Evolutionary conservation across 1,140 invertebrate species (phyloP), one percentile per base, ranked within the genome.

Genomic region (Sminthurides bifidus): DNA sequence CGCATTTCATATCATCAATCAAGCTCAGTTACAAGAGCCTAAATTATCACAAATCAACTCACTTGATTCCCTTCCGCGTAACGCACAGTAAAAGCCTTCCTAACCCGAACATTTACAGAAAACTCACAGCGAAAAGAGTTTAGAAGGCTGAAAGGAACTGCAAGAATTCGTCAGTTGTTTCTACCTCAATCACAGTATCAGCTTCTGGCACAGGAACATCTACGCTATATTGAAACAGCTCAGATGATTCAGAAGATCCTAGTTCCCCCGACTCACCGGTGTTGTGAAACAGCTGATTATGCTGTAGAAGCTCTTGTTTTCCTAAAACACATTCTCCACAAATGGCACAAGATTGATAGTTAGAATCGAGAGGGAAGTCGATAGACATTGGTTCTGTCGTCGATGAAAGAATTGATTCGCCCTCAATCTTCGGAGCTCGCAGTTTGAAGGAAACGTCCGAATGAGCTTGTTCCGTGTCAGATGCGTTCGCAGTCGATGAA

Each of bases 71-170:
- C n/a, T n/a, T n/a, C n/a, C n/a, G n/a, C n/a, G n/a, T n/a, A n/a
- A n/a, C n/a, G n/a, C n/a, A n/a, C n/a, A n/a, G n/a, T n/a, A n/a
- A n/a, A n/a, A n/a, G n/a, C n/a, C n/a, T n/a, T n/a, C n/a, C n/a
- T n/a, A n/a, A n/a, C n/a, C n/a, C n/a, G n/a, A n/a, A n/a, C n/a
- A n/a, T n/a, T n/a, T n/a, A n/a, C n/a, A n/a, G n/a, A n/a, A n/a
- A n/a, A n/a, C n/a, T n/a, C 30, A 37, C 21, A 56, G 40, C 8
- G 50, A 40, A 8, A 12, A 40, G 45, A 38, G 30, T 30, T 33
- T 57, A 15, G 52, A 41, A 41, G 5, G 40, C 40, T 33, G 14
- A 51, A 51, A 35, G 33, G 48, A 40, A 24, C 21, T 40, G 1
- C 14, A 23, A 21, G 31, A 35, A 40, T 12, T 51, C 10, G 21